These are phyloP conservation scores for Bellardia pandia DNA, from an alignment of 2,888 invertebrate species.

Conservation along the genomic window DNA sequence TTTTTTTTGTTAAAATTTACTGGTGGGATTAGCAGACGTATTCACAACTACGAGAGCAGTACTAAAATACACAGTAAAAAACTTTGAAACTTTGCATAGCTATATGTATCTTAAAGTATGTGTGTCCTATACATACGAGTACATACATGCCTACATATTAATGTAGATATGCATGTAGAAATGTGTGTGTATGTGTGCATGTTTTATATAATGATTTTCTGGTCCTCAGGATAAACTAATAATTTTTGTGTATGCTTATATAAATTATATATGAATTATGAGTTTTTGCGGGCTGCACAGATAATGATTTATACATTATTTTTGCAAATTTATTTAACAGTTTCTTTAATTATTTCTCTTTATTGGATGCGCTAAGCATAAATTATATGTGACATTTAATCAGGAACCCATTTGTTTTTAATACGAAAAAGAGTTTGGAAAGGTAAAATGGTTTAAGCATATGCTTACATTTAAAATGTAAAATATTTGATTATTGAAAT, in stretches of 20 bases:
- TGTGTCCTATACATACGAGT: no score
- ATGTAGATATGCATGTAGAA: background rate
- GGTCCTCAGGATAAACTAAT: conserved; percentile 65
- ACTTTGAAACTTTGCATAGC: background rate
- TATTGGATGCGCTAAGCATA: conserved; percentile 33
- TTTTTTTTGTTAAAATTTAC: conserved; percentile 52
- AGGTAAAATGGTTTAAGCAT: background rate
- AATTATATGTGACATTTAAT: conserved; percentile 61
- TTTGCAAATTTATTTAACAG: conserved; percentile 57
- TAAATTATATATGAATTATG: conserved; percentile 66
- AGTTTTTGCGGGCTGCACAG: conserved; percentile 50
- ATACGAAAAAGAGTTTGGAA: background rate
- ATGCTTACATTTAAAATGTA: no score
- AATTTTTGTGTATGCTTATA: conserved; percentile 56
- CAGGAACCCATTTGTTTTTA: background rate
- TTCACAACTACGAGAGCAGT: conserved; percentile 12
- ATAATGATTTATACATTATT: conserved; percentile 63
- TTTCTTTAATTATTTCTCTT: conserved; percentile 50
- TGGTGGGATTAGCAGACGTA: conserved; percentile 55
- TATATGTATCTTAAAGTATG: background rate
- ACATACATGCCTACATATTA: background rate
- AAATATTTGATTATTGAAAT: no score
- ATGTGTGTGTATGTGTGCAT: background rate
- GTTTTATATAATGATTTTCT: conserved; percentile 31
- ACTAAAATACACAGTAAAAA: conserved; percentile 51